phyloP scores from a whole-genome alignment of 2,888 invertebrate species.

The Globia sparganii region DNA sequence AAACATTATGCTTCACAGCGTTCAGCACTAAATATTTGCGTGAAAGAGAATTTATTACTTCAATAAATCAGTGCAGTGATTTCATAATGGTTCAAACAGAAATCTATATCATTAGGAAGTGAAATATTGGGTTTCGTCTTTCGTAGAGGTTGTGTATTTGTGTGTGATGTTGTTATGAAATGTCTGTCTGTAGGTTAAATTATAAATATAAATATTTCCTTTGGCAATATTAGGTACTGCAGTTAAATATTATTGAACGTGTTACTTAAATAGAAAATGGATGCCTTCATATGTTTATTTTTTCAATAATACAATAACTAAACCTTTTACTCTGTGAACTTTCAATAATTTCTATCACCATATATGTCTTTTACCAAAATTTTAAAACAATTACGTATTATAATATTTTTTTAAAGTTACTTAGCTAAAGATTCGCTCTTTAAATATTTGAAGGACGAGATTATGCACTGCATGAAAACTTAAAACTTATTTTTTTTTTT shows the following conservation, averaged over 20 bases:
- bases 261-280: not conserved
- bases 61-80: constrained; percentile 60
- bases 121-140: constrained; percentile 54
- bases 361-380: not conserved
- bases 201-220: constrained; percentile 19
- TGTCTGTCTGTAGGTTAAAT: constrained; percentile 9
- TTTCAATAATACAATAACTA: not conserved
- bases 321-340: not conserved
- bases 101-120: constrained; percentile 60
- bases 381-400: not conserved
- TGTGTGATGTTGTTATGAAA: constrained; percentile 32
- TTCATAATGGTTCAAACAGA: constrained; percentile 54
- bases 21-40: constrained; percentile 63
- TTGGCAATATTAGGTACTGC: not conserved
- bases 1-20: constrained; percentile 51
- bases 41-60: constrained; percentile 53
- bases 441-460: not conserved
- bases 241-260: not conserved
- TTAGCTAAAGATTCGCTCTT: not conserved
- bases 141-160: constrained; percentile 47
- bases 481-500: not conserved
- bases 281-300: not conserved
- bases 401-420: not conserved
- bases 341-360: not conserved
- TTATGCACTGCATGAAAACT: not conserved